Evolutionary conservation across 2,113 vertebrate genomes (phyloP), one percentile per base, ranked within the genome.

Genomic region (Arizona elegans): DNA sequence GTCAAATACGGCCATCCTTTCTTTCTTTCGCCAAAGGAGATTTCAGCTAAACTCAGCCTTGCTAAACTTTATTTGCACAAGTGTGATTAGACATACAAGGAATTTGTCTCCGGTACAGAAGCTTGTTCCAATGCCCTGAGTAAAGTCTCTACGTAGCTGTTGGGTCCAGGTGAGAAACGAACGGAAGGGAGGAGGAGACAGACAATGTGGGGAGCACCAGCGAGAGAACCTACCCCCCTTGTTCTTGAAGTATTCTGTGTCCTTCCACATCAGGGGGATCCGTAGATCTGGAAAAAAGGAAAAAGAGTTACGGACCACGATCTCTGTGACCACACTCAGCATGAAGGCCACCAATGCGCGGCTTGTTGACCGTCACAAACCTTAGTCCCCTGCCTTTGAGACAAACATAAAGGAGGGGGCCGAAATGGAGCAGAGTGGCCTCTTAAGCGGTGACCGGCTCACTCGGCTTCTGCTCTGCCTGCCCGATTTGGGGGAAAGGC

Each of bases 261-360:
- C 99, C 97, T 99, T 99, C 99, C 99, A 99, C 98, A 99, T 99
- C 94, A 99, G 98, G 23, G 99, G 99, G 94, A 99, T 99, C 91
- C 99, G 98, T n/a, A 99, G 98, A 96, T 99, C 99, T 99, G 97
- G 65, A 7, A 88, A 47, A 23, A 8, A 9, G 29, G 88, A 33
- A 5, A 54, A 24, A 11, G 38, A 52, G 17, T 26, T 6, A 29
- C 2, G 21, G 59, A 0, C 33, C 29, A 38, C 15, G 5, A 2
- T 38, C 58, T 13, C 19, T 2, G 5, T 5, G 17, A 11, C 19
- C 11, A 9, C 3, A 9, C 29, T 0, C 7, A 21, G 53, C 38
- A 24, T 26, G 24, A 55, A 9, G 23, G 9, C 5, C 53, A 2
- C n/a, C 6, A 2, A 33, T 8, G 23, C 1, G 12, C 1, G 10